Percentiles rank a stretch among this genome's conserved stretches.
Conservation (phyloP, 1,140 invertebrate genomes). For the Cephus cinctus region DNA sequence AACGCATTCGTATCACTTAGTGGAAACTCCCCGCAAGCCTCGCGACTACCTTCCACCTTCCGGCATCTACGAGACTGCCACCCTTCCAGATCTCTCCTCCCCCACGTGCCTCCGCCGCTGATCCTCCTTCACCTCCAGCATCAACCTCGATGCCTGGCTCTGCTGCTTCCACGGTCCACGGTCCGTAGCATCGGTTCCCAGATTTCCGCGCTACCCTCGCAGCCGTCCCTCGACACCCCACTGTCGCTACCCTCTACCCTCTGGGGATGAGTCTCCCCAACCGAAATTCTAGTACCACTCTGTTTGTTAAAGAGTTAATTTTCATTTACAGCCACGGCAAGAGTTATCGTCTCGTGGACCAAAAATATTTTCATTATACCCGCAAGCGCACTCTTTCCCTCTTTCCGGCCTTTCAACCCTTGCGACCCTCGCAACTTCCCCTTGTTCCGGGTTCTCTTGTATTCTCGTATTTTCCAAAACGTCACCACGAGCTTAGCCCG, state of each 20-base stretch:
- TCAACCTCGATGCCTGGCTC: no score
- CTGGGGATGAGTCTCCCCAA: constrained; percentile 21
- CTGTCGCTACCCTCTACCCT: no score
- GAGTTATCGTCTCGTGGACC: background rate
- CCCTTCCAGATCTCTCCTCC: background rate
- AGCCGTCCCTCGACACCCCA: background rate
- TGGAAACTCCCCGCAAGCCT: constrained; percentile 15
- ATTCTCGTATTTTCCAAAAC: no score
- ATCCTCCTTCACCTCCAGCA: no score
- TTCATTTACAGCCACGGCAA: constrained; percentile 22
- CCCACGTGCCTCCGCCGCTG: background rate
- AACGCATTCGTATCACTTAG: constrained; percentile 51
- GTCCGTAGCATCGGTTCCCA: constrained; percentile 1
- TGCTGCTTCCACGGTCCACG: no score
- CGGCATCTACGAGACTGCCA: background rate
- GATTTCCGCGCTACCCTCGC: constrained; percentile 11
- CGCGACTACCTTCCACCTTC: background rate
- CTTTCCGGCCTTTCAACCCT: no score
- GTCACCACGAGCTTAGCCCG: no score
- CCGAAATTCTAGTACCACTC: background rate
- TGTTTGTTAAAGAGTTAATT: constrained; percentile 24
- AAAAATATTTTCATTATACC: no score
- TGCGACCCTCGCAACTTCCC: no score
- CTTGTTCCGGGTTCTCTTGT: no score
- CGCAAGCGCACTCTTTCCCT: no score